Percentiles rank a stretch among this genome's conserved stretches.
Conservation (phyloP, 2,113 vertebrate genomes). For the Hippolais icterina region DNA sequence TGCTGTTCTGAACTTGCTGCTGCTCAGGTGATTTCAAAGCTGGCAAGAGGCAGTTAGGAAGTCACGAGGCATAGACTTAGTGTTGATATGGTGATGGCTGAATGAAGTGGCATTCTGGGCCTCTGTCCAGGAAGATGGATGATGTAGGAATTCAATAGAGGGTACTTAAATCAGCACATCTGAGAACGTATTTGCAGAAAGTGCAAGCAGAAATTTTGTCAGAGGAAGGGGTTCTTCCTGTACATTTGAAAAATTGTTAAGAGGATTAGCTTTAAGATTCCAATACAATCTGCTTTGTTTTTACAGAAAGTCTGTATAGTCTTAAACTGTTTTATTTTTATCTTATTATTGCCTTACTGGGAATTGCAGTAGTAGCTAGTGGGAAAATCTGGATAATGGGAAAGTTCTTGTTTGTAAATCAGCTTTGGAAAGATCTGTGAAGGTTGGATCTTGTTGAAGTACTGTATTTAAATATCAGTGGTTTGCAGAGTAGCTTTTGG, state of each 20-base stretch:
- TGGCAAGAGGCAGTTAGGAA: neutral
- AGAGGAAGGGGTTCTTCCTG: neutral
- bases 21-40: neutral
- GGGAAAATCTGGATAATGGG: neutral
- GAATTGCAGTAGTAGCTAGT: neutral
- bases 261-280: neutral
- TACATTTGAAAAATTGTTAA: neutral
- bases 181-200: neutral
- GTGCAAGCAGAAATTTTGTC: neutral
- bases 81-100: neutral
- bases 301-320: neutral
- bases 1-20: neutral
- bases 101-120: neutral
- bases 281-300: neutral
- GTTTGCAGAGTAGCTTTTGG: neutral
- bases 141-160: neutral
- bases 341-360: neutral
- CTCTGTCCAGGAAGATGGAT: neutral
- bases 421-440: neutral
- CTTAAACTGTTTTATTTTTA: neutral
- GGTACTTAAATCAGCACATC: neutral
- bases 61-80: neutral
- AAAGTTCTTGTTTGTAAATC: neutral
- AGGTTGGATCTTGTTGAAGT: neutral
- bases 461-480: neutral